phyloP scores from a whole-genome alignment of 2,888 invertebrate genomes.

The Alentia gelatinosa region DNA sequence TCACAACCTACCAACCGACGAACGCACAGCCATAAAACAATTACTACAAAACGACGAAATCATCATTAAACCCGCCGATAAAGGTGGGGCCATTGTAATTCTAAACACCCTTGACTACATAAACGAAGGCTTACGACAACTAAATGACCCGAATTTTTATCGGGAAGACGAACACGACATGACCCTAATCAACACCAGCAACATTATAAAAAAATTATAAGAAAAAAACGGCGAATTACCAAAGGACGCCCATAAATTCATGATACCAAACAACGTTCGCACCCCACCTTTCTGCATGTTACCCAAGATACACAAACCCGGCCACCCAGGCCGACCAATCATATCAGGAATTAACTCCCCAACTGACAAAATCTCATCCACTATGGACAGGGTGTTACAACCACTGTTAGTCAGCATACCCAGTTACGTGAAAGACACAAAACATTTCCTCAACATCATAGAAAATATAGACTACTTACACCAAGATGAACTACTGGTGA shows the following conservation, averaged over 20 bases:
- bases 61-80: too few species aligned
- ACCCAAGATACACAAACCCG: conserved; percentile 24
- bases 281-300: background rate
- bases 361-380: background rate
- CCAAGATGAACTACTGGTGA: background rate
- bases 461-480: background rate
- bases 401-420: background rate
- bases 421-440: background rate
- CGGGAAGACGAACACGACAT: too few species aligned
- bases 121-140: too few species aligned
- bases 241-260: background rate
- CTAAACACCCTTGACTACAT: too few species aligned
- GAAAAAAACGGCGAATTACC: background rate
- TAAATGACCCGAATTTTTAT: too few species aligned
- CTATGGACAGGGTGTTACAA: background rate
- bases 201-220: too few species aligned
- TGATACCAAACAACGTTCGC: background rate
- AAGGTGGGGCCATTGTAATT: too few species aligned
- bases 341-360: background rate
- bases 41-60: too few species aligned
- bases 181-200: too few species aligned
- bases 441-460: background rate
- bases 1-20: too few species aligned
- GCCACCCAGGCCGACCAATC: conserved; percentile 26
- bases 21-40: too few species aligned